Conservation (phyloP, 2,888 invertebrate species). For the Himalopsyche japonica region DNA sequence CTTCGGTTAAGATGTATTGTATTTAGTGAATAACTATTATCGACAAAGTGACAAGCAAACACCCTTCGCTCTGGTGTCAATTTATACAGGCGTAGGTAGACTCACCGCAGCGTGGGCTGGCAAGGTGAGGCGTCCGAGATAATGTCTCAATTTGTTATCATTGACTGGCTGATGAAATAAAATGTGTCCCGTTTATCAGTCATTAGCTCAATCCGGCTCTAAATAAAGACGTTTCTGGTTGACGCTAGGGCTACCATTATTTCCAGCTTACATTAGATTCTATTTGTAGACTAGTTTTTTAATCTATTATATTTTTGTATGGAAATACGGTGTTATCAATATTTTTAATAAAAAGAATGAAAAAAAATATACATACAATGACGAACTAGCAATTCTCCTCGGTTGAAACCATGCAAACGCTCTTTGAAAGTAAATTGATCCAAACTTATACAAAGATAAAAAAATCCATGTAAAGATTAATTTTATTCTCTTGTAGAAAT, state of each 20-base stretch:
- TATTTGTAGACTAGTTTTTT: too few relatives aligned
- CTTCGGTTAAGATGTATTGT: neutral
- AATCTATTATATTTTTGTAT: too few relatives aligned
- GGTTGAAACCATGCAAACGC: too few relatives aligned
- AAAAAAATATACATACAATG: too few relatives aligned
- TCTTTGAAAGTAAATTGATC: too few relatives aligned
- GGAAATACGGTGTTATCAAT: too few relatives aligned
- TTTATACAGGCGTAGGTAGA: neutral
- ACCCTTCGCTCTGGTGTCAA: neutral
- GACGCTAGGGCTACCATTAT: neutral
- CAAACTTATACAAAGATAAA: too few relatives aligned
- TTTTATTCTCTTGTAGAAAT: too few relatives aligned
- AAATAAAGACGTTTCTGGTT: neutral
- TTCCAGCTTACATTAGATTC: too few relatives aligned
- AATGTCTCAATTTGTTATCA: conserved; percentile 30
- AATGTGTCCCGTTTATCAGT: conserved; percentile 7
- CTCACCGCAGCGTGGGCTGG: neutral
- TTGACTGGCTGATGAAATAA: conserved; percentile 5
- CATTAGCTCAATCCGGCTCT: neutral
- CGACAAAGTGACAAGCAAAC: neutral
- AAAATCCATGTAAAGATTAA: too few relatives aligned
- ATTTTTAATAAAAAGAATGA: too few relatives aligned
- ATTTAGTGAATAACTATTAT: neutral
- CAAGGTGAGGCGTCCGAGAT: neutral
- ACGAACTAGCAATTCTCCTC: too few relatives aligned